These are phyloP conservation scores for Tapirus indicus DNA, from an alignment of 2,797 vertebrate species.

Conservation along the genomic window DNA sequence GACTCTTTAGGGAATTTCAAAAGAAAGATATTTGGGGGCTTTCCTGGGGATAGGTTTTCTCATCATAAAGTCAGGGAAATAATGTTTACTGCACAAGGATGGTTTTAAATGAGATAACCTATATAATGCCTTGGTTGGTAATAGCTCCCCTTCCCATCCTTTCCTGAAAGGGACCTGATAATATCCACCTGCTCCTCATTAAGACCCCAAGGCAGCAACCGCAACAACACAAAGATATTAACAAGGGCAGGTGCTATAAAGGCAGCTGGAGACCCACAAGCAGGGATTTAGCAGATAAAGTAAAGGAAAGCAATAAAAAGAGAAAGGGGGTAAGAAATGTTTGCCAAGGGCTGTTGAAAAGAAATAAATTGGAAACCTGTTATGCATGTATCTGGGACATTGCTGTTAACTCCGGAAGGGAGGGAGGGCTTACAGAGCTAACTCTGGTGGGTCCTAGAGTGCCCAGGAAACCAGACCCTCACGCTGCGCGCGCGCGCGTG, in stretches of 20 bases:
- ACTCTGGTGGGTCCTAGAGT: not conserved
- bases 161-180: slow-evolving; percentile 75
- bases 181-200: slow-evolving; percentile 77
- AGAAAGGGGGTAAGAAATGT: slow-evolving; percentile 42
- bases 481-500: rapidly evolving
- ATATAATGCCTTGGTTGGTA: slow-evolving; percentile 63
- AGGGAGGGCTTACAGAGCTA: not conserved
- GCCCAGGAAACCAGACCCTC: slow-evolving; percentile 17
- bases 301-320: slow-evolving; percentile 71
- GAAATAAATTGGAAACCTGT: slow-evolving; percentile 82
- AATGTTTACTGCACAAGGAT: slow-evolving; percentile 73
- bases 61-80: slow-evolving; percentile 70
- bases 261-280: slow-evolving; percentile 43
- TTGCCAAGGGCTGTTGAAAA: slow-evolving; percentile 71
- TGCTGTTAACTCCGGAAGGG: slow-evolving; percentile 59
- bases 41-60: slow-evolving; percentile 73
- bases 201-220: slow-evolving; percentile 69
- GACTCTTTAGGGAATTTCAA: slow-evolving; percentile 53
- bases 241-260: slow-evolving; percentile 60
- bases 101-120: slow-evolving; percentile 76
- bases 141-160: slow-evolving; percentile 48
- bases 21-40: slow-evolving; percentile 63
- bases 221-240: slow-evolving; percentile 62
- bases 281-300: slow-evolving; percentile 77
- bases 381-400: slow-evolving; percentile 82